phyloP scores from a whole-genome alignment of 2,113 vertebrate species.

The Gallinago undulata region DNA sequence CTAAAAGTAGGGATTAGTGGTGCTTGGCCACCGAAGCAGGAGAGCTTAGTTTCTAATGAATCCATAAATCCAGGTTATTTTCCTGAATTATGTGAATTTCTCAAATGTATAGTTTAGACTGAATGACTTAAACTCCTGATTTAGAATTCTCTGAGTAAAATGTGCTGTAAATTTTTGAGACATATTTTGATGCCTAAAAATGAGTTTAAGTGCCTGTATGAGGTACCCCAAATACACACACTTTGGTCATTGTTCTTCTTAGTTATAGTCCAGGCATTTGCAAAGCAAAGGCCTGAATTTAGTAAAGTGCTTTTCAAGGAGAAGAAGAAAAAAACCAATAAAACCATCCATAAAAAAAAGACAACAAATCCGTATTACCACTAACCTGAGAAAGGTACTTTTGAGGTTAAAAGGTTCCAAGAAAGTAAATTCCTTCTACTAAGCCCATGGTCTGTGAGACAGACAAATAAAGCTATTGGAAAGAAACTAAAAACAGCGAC shows the following conservation, averaged over 20 bases:
- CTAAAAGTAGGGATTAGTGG: neutral
- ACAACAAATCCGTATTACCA: neutral
- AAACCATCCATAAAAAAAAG: neutral
- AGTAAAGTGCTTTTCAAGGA: neutral
- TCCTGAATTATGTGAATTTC: neutral
- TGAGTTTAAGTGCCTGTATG: neutral
- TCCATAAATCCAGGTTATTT: slow-evolving; percentile 8
- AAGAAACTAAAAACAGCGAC: neutral
- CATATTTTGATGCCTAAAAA: neutral
- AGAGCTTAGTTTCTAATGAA: neutral
- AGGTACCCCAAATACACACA: neutral
- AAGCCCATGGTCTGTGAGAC: neutral
- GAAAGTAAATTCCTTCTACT: neutral
- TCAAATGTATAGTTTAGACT: neutral
- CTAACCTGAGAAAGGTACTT: neutral
- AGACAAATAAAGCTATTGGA: neutral
- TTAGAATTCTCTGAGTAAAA: neutral
- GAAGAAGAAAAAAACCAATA: neutral
- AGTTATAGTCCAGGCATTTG: neutral
- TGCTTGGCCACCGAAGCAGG: neutral
- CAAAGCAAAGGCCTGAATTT: neutral
- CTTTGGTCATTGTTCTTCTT: neutral
- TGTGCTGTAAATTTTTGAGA: neutral
- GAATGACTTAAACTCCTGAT: neutral
- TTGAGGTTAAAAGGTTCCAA: neutral